Percentiles rank a stretch among this genome's conserved stretches.
Evolutionary conservation across 2,888 invertebrate species (phyloP).

Genomic region (Ganaspis brasiliensis): DNA sequence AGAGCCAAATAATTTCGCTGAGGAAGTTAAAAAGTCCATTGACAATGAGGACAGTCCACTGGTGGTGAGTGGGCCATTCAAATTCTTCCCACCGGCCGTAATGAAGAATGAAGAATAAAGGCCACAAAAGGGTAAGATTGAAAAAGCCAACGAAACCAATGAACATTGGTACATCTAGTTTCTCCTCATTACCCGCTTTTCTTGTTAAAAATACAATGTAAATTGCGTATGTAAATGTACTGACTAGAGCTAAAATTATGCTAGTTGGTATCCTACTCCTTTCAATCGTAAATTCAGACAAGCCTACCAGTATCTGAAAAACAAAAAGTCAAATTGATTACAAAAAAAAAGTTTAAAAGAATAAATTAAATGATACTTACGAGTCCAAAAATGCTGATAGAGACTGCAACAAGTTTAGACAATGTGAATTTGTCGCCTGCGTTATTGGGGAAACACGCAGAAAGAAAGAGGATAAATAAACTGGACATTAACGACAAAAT

Average conservation of each 20-base stretch:
- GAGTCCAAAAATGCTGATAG: slow-evolving; percentile 89
- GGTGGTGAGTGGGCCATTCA: slow-evolving; percentile 91
- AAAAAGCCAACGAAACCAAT: slow-evolving; percentile 98
- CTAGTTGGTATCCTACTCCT: slow-evolving; percentile 87
- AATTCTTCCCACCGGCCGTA: slow-evolving; percentile 91
- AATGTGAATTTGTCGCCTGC: slow-evolving; percentile 91
- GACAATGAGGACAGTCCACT: slow-evolving; percentile 90
- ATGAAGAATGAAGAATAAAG: slow-evolving; percentile 93
- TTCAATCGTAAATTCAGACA: slow-evolving; percentile 87
- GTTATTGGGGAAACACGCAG: slow-evolving; percentile 92
- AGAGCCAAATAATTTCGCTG: slow-evolving; percentile 95
- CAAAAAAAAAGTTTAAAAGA: slow-evolving; percentile 6
- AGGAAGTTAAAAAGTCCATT: slow-evolving; percentile 95
- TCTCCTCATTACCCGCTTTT: slow-evolving; percentile 95
- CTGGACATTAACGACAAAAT: slow-evolving; percentile 94
- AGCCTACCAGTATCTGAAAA: slow-evolving; percentile 87
- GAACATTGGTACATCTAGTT: slow-evolving; percentile 96
- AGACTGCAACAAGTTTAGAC: slow-evolving; percentile 91
- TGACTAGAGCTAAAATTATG: slow-evolving; percentile 90
- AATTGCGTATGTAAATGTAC: slow-evolving; percentile 94
- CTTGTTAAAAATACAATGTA: slow-evolving; percentile 94
- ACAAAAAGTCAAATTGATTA: slow-evolving; percentile 55
- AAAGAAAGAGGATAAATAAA: slow-evolving; percentile 93
- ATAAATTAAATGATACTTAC: slow-evolving; percentile 81
- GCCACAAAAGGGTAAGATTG: slow-evolving; percentile 94